Conservation (phyloP, 2,113 vertebrate species). For the Serranochromis macrocephalus region DNA sequence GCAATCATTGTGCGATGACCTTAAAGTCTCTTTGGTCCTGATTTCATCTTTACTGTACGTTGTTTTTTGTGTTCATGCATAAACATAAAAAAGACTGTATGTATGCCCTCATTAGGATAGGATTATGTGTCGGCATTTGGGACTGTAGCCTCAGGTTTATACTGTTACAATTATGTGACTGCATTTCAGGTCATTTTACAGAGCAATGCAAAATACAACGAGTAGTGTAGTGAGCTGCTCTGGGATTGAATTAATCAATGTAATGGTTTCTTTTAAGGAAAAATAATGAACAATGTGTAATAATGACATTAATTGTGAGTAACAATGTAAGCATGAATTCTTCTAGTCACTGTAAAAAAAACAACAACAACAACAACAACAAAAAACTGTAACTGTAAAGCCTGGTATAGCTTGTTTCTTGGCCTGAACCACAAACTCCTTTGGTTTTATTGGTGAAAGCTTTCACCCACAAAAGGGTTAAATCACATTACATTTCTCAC, state of each 20-base stretch:
- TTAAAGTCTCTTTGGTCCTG: background rate
- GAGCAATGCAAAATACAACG: background rate
- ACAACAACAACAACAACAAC: background rate
- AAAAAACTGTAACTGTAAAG: background rate
- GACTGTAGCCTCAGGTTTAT: background rate
- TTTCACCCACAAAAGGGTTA: background rate
- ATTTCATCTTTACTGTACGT: background rate
- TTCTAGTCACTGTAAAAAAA: background rate
- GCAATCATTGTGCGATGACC: background rate
- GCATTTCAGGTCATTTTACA: background rate
- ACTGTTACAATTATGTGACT: background rate
- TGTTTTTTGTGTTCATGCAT: background rate
- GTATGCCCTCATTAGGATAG: background rate
- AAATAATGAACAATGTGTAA: background rate
- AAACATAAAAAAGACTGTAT: background rate
- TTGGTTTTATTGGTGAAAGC: background rate
- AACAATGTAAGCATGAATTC: background rate
- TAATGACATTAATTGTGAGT: background rate
- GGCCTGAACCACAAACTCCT: background rate
- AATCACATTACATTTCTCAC: background rate
- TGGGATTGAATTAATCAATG: background rate
- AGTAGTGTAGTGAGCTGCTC: background rate
- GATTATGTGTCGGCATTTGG: background rate
- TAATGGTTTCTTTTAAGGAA: background rate
- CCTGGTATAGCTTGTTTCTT: background rate